Base-by-base conservation (phyloP, 2,888 invertebrate species). In the Scelioninae gen. 2 region DNA sequence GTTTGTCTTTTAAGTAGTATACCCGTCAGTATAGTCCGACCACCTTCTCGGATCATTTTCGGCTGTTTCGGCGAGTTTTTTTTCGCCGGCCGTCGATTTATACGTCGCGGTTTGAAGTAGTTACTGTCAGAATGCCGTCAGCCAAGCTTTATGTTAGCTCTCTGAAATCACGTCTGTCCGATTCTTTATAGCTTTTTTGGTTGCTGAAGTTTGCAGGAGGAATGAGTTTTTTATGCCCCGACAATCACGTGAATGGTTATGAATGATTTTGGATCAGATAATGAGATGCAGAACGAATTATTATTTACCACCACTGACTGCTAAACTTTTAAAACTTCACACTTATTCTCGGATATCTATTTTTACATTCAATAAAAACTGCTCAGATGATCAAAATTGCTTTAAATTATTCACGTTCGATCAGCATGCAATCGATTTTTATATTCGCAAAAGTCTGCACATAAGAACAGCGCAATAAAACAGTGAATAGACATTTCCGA, bases 151-250 rank as follows among this genome's bases (percentile, higher is more conserved):
- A 31, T 25, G 13, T 11, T 33, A 6, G 15, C 9, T 55, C 7
- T 10, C 10, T 11, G n/a, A 16, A 39, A 45, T 57, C 33, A 55
- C 28, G 25, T 65, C 9, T 35, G 25, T 1, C 5, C n/a, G 35
- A 55, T 65, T 65, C 45, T 65, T 65, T 65, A 65, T 55, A n/a
- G 64, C 43, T 50, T 35, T 43, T 63, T 45, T 35, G 15, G 46
- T 25, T 35, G 35, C 6, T 1, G 2, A 46, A 35, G 5, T 58
- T 41, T 52, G 18, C 22, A 19, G 37, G 37, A 22, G 10, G 18
- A 50, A 33, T 19, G n/a, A 2, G 11, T 35, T 31, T 43, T 57
- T 57, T 57, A 43, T 45, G 43, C 33, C 43, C 4, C n/a, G 13
- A 13, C 18, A 41, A 41, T 16, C 18, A 7, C 28, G 39, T 37